Evolutionary conservation across 2,113 vertebrate genomes (phyloP).

Genomic region (Notothenia rossii): DNA sequence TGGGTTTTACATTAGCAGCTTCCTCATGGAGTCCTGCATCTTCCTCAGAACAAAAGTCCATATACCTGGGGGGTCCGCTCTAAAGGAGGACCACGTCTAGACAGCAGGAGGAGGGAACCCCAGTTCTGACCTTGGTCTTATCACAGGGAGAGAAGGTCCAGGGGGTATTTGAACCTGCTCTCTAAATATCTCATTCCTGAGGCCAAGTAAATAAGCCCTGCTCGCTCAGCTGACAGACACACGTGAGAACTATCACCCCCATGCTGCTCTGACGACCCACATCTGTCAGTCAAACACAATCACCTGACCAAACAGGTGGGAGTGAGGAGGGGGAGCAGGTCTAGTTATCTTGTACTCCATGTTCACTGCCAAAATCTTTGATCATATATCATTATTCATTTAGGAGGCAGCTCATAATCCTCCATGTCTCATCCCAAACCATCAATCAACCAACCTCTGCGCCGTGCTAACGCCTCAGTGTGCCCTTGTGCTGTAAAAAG

Average conservation of each 20-base stretch:
- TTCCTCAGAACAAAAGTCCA: conserved; percentile 48
- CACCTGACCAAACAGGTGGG: conserved; percentile 82
- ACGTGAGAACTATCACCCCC: conserved; percentile 74
- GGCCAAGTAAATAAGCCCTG: conserved; percentile 51
- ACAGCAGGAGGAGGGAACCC: conserved; percentile 10
- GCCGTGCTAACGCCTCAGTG: background rate
- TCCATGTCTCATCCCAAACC: background rate
- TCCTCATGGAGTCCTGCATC: conserved; percentile 15
- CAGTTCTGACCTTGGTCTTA: conserved; percentile 27
- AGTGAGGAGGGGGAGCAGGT: conserved; percentile 16
- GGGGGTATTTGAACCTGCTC: conserved; percentile 20
- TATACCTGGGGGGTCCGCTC: conserved; percentile 28
- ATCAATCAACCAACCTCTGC: conserved; percentile 1
- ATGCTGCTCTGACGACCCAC: conserved; percentile 61
- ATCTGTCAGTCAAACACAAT: conserved; percentile 78
- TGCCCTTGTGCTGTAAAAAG: background rate
- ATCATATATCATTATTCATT: conserved; percentile 6
- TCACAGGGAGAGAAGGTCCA: conserved; percentile 34
- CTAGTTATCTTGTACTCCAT: background rate
- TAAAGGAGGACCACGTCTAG: conserved; percentile 29
- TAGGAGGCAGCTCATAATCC: background rate
- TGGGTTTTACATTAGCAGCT: conserved; percentile 33
- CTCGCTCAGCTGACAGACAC: conserved; percentile 68
- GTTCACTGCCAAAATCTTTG: conserved; percentile 5
- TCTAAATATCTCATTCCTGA: conserved; percentile 60